Evolutionary conservation across 2,797 vertebrate genomes (phyloP).

Genomic region (Muraenolepis orangiensis): DNA sequence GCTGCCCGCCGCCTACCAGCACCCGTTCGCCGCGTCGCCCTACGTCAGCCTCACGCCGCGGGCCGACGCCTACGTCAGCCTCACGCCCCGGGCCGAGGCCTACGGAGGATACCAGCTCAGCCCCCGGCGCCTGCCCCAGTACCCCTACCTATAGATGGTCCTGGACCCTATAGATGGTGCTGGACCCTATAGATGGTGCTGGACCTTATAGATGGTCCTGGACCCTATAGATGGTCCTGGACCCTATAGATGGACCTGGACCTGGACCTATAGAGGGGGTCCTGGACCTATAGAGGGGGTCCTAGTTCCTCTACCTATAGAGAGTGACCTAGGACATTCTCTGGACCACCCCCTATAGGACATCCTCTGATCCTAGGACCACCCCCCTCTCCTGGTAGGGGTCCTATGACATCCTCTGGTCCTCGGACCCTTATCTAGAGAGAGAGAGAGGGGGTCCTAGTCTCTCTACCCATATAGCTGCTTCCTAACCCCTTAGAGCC

Average conservation of each 20-base stretch:
- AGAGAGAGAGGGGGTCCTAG: background rate
- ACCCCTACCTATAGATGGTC: slow-evolving; percentile 84
- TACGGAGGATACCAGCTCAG: slow-evolving; percentile 95
- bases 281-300: background rate
- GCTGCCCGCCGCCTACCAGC: slow-evolving; percentile 87
- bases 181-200: background rate
- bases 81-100: slow-evolving; percentile 73
- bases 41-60: slow-evolving; percentile 75
- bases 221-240: background rate
- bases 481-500: background rate
- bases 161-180: background rate
- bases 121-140: slow-evolving; percentile 91
- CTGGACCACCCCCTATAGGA: too few relatives aligned
- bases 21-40: slow-evolving; percentile 84
- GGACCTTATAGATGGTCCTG: too few relatives aligned
- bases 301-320: too few relatives aligned
- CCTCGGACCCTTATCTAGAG: background rate
- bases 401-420: too few relatives aligned
- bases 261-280: background rate
- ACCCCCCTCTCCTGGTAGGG: too few relatives aligned
- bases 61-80: slow-evolving; percentile 84
- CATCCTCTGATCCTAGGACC: too few relatives aligned
- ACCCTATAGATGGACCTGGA: too few relatives aligned
- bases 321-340: too few relatives aligned
- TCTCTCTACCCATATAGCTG: background rate